Base-by-base conservation (phyloP, 2,797 vertebrate genomes). In the Schizothorax lantsangensis region DNA sequence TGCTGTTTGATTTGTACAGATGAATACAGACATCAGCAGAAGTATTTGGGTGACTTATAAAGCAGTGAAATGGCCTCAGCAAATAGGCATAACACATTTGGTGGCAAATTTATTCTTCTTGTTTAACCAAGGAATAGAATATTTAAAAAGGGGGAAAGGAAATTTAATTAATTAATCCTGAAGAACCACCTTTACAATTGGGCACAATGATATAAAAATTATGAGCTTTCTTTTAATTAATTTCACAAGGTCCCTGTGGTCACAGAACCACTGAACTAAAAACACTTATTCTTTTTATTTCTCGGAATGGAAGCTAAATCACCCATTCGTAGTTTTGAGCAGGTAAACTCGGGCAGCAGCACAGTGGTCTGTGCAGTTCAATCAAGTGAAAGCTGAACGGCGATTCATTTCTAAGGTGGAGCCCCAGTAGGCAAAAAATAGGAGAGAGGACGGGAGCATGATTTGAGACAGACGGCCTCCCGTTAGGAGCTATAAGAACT, bases 211-310 rank as follows among this genome's bases (percentile, higher is more conserved):
- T 19, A 64, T 40, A 36, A 77, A 66, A 84, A 59, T 62, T 1
- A 12, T 30, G 15, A 59, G 33, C 62, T 68, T 78, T n/a, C 33
- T 66, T 68, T 84, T 40, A 84, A 78, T 68, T 84, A 57, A 78
- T 84, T 84, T 43, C 33, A 84, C 21, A 78, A 84, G 62, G 83
- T 84, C 83, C 47, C 83, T 54, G 47, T 54, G 47, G 74, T 78
- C 74, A 84, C 47, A 78, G 83, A 54, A 54, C 23, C 45, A 68
- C 74, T 84, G 30, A 66, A 77, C 59, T 54, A 84, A 54, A 84
- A 68, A 47, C 83, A 69, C 33, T 78, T 54, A 54, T 68, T 40
- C 33, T 49, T 84, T 66, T 84, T 40, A n/a, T 66, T 62, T 52
- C 83, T 40, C 6, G 7, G 30, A 68, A 40, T 38, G 23, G 36